Evolutionary conservation across 1,140 invertebrate genomes (phyloP), one percentile per base, ranked within the genome.

Genomic region (Trichonephila clavata): DNA sequence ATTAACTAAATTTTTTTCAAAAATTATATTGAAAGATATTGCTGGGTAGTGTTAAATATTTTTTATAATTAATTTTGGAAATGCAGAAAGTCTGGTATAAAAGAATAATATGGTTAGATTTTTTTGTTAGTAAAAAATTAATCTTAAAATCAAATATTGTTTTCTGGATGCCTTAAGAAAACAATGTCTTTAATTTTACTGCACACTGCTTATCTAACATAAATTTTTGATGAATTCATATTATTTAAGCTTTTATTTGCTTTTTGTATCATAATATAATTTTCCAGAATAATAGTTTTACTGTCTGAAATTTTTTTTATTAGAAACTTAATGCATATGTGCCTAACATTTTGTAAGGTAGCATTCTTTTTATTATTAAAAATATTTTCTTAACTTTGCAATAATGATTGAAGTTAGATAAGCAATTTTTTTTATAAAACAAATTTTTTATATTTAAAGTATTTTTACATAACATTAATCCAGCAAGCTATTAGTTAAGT

Each of bases 271-370:
- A 32, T 43, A 60, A 59, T 59, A 27, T 60, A 60, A 84, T 10
- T 84, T 84, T 4, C 7, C n/a, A 59, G 83, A 59, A 59, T 24
- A 16, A 68, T 68, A 13, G 4, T 50, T 50, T 5, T 10, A 68
- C 24, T 68, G 65, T 68, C 14, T 60, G 57, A 43, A 59, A 21
- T 84, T 84, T 84, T n/a, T 84, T 84, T 84, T 84, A 59, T 2
- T 59, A 84, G 20, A 14, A 24, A 84, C 24, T 27, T 84, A 50
- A 27, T 84, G 83, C 83, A 57, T 90, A 21, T 90, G 88, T 88
- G 86, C 86, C 86, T 88, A 63, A 88, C 32, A 81, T 60, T 84
- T 90, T 90, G 57, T 90, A 90, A 90, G 18, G 86, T 90, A 90
- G 88, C 60, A 77, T 71, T 77, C 50, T 90, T 90, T 77, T 80